These are phyloP conservation scores for Panthera leo DNA, from an alignment of 2,113 vertebrate genomes.

Conservation along the genomic window DNA sequence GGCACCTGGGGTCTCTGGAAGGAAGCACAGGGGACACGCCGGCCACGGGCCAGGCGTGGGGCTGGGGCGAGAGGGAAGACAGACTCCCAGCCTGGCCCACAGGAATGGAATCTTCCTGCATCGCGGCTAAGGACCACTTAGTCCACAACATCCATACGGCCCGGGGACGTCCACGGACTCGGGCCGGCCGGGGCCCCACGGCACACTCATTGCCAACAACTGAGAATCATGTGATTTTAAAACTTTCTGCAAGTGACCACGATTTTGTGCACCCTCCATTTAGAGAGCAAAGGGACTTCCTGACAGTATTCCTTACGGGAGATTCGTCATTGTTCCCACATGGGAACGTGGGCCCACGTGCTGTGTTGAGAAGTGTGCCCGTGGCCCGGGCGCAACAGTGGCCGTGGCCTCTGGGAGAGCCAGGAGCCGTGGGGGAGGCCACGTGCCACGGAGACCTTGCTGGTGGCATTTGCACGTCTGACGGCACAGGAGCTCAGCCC, in stretches of 20 bases:
- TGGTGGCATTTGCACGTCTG: too few species aligned
- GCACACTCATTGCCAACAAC: too few species aligned
- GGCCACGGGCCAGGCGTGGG: not conserved
- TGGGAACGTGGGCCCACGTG: not conserved
- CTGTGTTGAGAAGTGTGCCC: not conserved
- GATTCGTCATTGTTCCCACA: too few species aligned
- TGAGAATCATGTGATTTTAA: not conserved
- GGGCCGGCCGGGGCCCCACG: not conserved
- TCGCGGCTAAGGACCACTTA: not conserved
- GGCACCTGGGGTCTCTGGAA: not conserved
- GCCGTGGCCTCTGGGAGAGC: too few species aligned
- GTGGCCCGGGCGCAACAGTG: accelerated
- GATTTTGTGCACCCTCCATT: not conserved
- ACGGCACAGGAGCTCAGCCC: too few species aligned
- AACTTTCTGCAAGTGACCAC: not conserved
- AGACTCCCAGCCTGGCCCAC: not conserved
- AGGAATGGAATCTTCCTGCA: not conserved
- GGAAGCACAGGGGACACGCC: not conserved
- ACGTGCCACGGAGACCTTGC: too few species aligned
- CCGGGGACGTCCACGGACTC: not conserved
- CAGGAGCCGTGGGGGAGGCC: too few species aligned
- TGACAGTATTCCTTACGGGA: accelerated
- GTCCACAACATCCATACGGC: not conserved
- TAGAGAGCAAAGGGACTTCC: not conserved
- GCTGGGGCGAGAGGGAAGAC: not conserved